Evolutionary conservation across 2,113 vertebrate species (phyloP).

Genomic region (Myrmophylax atrothorax): DNA sequence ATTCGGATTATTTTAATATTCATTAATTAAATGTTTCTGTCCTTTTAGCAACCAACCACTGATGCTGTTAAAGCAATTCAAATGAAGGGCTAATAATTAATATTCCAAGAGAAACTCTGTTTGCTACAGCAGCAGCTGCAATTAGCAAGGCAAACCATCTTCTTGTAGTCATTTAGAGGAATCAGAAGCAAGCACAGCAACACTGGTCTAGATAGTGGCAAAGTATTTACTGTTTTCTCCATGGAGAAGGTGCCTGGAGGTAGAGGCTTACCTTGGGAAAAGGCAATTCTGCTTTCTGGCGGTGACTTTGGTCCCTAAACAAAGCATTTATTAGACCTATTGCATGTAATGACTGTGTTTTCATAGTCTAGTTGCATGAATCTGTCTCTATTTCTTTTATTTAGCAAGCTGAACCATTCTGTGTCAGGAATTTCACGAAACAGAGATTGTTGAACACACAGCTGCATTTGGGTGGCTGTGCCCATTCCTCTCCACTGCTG

Average conservation of each 20-base stretch:
- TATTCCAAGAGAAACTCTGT: neutral
- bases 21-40: neutral
- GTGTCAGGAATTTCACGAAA: neutral
- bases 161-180: neutral
- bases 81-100: neutral
- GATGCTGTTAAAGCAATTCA: neutral
- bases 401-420: neutral
- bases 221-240: neutral
- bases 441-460: neutral
- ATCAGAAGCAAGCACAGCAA: neutral
- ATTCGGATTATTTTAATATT: neutral
- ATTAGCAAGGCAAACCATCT: neutral
- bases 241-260: neutral
- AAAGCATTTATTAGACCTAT: neutral
- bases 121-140: neutral
- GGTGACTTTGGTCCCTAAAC: neutral
- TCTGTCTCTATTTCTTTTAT: neutral
- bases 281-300: neutral
- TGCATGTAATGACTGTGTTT: neutral
- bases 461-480: neutral
- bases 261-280: neutral
- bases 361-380: neutral
- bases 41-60: neutral
- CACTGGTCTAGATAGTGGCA: neutral
- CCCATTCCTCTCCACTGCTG: neutral